phyloP scores from a whole-genome alignment of 1,140 invertebrate species.

The Papilio helenus region DNA sequence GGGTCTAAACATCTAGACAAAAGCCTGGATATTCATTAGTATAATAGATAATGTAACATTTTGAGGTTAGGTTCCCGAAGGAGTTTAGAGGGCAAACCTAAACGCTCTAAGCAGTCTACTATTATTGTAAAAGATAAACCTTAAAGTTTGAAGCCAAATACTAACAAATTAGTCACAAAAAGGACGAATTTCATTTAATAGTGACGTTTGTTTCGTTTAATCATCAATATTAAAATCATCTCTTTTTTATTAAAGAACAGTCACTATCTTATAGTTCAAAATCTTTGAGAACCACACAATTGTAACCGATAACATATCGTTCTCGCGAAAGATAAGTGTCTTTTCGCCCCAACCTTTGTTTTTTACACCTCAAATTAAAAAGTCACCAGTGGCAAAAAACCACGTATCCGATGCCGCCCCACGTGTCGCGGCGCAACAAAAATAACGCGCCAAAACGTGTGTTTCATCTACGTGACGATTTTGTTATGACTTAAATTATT shows the following conservation, averaged over 20 bases:
- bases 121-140: neutral
- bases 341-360: slow-evolving; percentile 54
- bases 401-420: slow-evolving; percentile 60
- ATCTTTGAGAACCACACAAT: slow-evolving; percentile 57
- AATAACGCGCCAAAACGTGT: slow-evolving; percentile 67
- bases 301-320: slow-evolving; percentile 74
- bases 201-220: no score
- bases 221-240: no score
- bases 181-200: no score
- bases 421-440: slow-evolving; percentile 52
- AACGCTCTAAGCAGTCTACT: neutral
- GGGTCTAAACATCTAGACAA: neutral
- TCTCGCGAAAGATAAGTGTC: slow-evolving; percentile 73
- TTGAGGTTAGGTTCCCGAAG: neutral
- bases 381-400: slow-evolving; percentile 59
- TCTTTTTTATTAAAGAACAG: neutral
- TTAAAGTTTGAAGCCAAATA: no score
- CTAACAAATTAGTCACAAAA: no score
- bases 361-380: slow-evolving; percentile 67
- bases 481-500: slow-evolving; percentile 78
- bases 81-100: neutral
- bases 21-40: neutral
- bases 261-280: neutral
- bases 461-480: slow-evolving; percentile 79
- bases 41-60: neutral